Percentiles rank a stretch among this genome's conserved stretches.
Conservation (phyloP, 2,113 vertebrate species). For the Psittacula cyanocephala region DNA sequence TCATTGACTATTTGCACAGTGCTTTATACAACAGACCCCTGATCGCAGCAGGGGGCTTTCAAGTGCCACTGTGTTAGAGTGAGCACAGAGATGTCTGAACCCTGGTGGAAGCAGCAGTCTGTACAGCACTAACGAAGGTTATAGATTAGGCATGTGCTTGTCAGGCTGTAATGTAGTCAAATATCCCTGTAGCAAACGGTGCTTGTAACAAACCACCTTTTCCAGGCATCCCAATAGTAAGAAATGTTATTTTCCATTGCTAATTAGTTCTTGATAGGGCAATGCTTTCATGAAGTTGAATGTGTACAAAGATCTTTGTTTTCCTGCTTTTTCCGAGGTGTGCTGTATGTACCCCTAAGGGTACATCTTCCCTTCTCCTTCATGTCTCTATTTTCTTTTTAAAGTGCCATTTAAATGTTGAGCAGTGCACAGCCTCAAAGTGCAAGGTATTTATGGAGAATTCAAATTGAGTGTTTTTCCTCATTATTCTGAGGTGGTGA, state of each 20-base stretch:
- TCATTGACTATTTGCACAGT: background rate
- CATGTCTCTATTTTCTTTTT: conserved; percentile 22
- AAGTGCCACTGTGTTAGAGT: rapidly evolving
- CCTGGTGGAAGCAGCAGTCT: background rate
- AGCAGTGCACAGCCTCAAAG: background rate
- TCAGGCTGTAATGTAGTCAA: background rate
- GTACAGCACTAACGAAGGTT: background rate
- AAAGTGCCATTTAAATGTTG: conserved; percentile 25
- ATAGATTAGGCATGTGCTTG: background rate
- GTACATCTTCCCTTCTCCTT: background rate
- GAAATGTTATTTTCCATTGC: background rate
- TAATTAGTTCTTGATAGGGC: conserved; percentile 2
- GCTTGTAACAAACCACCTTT: background rate
- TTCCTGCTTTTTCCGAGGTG: background rate
- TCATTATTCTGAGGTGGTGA: conserved; percentile 20
- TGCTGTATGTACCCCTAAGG: background rate
- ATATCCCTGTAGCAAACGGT: background rate
- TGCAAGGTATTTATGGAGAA: background rate
- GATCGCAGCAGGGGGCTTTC: background rate
- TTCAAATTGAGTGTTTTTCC: conserved; percentile 5
- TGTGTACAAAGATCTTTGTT: background rate
- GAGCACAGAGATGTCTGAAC: background rate
- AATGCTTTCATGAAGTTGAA: background rate
- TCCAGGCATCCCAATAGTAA: background rate
- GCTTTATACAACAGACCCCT: background rate